A percentile compares a stretch with the other conserved stretches of the same genome.
Conservation (phyloP, 1,140 invertebrate genomes). For the Bicyclus anynana region DNA sequence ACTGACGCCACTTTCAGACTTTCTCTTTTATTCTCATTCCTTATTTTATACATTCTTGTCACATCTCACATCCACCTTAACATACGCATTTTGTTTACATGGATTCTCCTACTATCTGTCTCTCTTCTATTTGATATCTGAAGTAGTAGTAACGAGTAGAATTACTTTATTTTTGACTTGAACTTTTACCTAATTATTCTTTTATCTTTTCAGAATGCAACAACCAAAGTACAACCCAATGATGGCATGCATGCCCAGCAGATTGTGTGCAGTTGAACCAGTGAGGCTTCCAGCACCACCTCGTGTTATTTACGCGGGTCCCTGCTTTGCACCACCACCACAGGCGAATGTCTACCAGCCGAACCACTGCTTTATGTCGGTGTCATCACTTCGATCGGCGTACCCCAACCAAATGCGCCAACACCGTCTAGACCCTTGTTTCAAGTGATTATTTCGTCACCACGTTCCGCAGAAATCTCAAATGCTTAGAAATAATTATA, state of each 20-base stretch:
- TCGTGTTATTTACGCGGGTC: neutral
- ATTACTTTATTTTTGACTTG: too few relatives aligned
- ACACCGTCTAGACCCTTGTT: neutral
- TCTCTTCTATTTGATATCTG: too few relatives aligned
- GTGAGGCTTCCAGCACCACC: neutral
- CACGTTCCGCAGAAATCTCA: too few relatives aligned
- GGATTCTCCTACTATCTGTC: too few relatives aligned
- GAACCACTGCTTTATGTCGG: neutral
- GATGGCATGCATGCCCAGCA: neutral
- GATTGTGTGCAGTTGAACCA: neutral
- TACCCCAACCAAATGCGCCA: neutral
- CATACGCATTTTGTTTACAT: too few relatives aligned
- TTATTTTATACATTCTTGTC: too few relatives aligned
- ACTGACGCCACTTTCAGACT: too few relatives aligned
- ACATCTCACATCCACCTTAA: too few relatives aligned
- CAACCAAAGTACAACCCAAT: neutral
- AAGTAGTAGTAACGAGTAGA: too few relatives aligned
- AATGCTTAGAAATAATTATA: too few relatives aligned
- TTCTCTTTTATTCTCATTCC: too few relatives aligned
- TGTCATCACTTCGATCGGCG: neutral
- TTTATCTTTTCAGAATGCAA: neutral
- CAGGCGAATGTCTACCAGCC: neutral
- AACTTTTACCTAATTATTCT: neutral
- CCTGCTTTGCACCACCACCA: neutral
- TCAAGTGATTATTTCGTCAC: neutral